Base-by-base conservation (phyloP, 2,888 invertebrate species). In the Tricholauxania praeusta region DNA sequence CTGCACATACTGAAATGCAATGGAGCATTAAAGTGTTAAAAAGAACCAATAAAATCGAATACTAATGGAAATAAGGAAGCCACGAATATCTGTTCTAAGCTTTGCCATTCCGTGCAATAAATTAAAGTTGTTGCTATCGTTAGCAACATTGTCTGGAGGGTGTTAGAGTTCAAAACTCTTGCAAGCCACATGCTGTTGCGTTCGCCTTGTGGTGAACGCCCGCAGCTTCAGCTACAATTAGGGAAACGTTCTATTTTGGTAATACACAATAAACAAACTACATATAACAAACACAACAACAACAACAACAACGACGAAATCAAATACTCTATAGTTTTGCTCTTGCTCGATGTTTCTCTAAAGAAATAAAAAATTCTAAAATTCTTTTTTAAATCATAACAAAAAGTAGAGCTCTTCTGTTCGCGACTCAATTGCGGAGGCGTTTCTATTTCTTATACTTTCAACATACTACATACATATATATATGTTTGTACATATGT, bases 221-320 rank as follows among this genome's bases (percentile, higher is more conserved):
- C 28, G 65, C 17, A n/a, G 49, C 52, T 15, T 22, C 51, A 57
- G 39, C 19, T 22, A 57, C 47, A 15, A 32, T 17, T 19, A 22
- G 57, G 62, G 60, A 52, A 49, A 28, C 51, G 28, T 22, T 60
- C 70, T 70, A 70, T 70, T 70, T 70, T 52, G 70, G 70, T 28
- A 70, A 62, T 39, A 39, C 10, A 39, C 60, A 69, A 69, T 60
- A 70, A 70, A 60, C 48, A 70, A 70, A 52, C 22, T 55, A 67
- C 32, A 32, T 47, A 28, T 17, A 12, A 15, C 28, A 17, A 12
- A 19, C 15, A 22, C 52, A 66, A n/a, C 51, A 57, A 32, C 12
- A 68, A 17, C 53, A 57, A 15, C 28, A 52, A 28, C n/a, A 52
- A 15, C 12, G 14, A 51, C 15, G n/a, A 17, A 7, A 51, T 65